Conservation (phyloP, 2,797 vertebrate species). For the Rachycentron canadum region DNA sequence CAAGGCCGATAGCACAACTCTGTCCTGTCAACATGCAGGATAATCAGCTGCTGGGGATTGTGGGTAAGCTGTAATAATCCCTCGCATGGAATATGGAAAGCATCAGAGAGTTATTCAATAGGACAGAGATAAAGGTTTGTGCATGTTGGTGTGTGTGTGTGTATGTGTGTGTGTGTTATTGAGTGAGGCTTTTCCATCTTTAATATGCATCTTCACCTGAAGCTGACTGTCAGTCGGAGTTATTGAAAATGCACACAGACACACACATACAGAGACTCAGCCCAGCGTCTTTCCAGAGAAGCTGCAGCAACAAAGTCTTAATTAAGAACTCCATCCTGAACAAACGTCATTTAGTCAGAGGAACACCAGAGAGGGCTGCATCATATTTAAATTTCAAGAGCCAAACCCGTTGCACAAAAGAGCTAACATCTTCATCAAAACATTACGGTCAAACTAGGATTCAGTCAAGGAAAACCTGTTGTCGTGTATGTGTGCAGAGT, state of each 20-base stretch:
- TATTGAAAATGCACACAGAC: slow-evolving; percentile 26
- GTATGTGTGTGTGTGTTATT: slow-evolving; percentile 42
- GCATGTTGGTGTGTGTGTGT: slow-evolving; percentile 44
- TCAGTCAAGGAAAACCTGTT: background rate
- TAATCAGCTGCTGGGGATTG: slow-evolving; percentile 90
- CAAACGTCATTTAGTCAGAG: slow-evolving; percentile 61
- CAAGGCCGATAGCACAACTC: slow-evolving; percentile 89
- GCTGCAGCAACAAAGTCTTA: slow-evolving; percentile 54
- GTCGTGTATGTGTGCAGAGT: background rate
- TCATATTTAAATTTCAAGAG: slow-evolving; percentile 44
- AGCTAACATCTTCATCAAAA: slow-evolving; percentile 40
- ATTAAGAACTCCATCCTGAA: slow-evolving; percentile 66
- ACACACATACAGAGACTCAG: background rate
- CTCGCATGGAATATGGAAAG: slow-evolving; percentile 94
- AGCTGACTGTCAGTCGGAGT: slow-evolving; percentile 58
- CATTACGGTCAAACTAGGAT: slow-evolving; percentile 15
- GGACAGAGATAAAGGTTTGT: slow-evolving; percentile 83
- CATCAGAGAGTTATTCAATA: slow-evolving; percentile 92
- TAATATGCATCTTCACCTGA: slow-evolving; percentile 73
- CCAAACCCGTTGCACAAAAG: slow-evolving; percentile 14
- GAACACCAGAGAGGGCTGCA: slow-evolving; percentile 39
- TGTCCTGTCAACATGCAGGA: slow-evolving; percentile 90
- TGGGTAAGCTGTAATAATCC: slow-evolving; percentile 94
- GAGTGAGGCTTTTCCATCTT: slow-evolving; percentile 64
- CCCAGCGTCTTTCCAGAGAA: slow-evolving; percentile 30